These are phyloP conservation scores for Oenanthe oenanthe DNA, from an alignment of 2,113 vertebrate species.

Conservation along the genomic window DNA sequence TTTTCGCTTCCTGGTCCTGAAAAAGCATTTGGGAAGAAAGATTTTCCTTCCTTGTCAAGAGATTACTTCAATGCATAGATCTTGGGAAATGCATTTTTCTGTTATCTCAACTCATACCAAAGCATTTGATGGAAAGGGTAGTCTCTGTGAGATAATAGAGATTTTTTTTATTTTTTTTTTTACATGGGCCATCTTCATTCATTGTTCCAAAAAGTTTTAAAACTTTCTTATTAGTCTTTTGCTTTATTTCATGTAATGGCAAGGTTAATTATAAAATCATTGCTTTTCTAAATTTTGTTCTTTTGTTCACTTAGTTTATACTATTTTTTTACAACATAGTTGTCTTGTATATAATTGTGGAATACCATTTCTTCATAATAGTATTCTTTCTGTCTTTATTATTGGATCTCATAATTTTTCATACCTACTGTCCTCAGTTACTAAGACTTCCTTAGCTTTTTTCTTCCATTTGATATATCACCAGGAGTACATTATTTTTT, in stretches of 20 bases:
- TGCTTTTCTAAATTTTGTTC: not conserved
- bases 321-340: not conserved
- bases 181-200: not conserved
- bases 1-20: not conserved
- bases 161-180: not conserved
- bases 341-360: not conserved
- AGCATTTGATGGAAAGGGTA: not conserved
- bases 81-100: not conserved
- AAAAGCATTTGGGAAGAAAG: not conserved
- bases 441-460: not conserved
- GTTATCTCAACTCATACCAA: not conserved
- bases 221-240: not conserved
- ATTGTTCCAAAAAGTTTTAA: not conserved
- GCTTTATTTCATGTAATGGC: not conserved
- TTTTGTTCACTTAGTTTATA: not conserved
- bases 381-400: not conserved
- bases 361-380: not conserved
- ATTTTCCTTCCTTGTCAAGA: not conserved
- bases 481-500: not conserved
- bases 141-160: not conserved
- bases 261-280: not conserved
- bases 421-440: not conserved
- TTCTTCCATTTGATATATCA: not conserved
- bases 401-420: not conserved
- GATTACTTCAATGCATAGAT: not conserved